Base-by-base conservation (phyloP, 2,113 vertebrate genomes). In the Madoqua kirkii region DNA sequence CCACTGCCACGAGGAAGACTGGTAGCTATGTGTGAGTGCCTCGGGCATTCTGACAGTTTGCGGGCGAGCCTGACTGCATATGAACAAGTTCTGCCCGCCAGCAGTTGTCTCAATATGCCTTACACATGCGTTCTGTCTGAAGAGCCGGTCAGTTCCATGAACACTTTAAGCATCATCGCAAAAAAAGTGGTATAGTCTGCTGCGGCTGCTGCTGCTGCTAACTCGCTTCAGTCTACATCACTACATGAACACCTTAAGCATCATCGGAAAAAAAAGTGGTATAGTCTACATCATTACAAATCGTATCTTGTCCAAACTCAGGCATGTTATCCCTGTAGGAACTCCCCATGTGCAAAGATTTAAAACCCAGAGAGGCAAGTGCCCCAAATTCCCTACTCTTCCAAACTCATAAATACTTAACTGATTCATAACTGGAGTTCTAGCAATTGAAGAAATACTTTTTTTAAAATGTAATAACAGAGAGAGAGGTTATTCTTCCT, bases 121-220 rank as follows among this genome's bases (percentile, higher is more conserved):
- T 27, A 3, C 2, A 25, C 12, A 6, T 13, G 45, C 6, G 3
- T 27, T 50, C 23, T 29, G 31, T 6, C 33, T 36, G 33, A n/a
- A n/a, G 54, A 33, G 19, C 8, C 1, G 62, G 11, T 55, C 36
- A 16, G n/a, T 29, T 40, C 45, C 4, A 3, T 12, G 6, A 21
- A 12, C 4, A 11, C 33, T 17, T 23, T 5, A 6, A 5, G 17
- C 5, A 14, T 84, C 55, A 5, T 0, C 6, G 11, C 4, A 10
- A 7, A 60, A 59, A 86, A 31, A 36, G 2, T 1, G 7, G 15
- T 13, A 0, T 1, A 0, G 1, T 60, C 11, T 60, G 10, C 55
- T 57, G 54, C 7, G 1, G 55, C 55, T 3, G 54, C 8, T 57
- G 55, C 55, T 57, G 55, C 9, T 57, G 55, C 23, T 25, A 11